phyloP scores from a whole-genome alignment of 1,140 invertebrate genomes.

The Aphaenogaster ashmeadi region DNA sequence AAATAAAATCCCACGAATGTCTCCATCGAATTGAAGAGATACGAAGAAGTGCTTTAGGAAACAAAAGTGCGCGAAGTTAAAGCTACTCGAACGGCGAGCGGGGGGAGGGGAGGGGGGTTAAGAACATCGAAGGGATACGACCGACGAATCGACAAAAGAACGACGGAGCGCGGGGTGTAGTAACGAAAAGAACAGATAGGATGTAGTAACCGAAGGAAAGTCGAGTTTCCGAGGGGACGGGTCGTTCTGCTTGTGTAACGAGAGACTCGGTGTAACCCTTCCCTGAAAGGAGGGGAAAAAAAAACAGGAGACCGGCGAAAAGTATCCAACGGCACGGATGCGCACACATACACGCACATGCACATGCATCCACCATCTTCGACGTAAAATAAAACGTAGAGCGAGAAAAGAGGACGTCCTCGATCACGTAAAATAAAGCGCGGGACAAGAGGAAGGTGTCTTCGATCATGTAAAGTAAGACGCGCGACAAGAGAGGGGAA shows the following conservation, averaged over 20 bases:
- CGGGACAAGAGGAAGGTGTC: neutral
- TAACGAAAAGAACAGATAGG: constrained; percentile 1
- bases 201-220: constrained; percentile 16
- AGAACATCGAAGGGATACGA: neutral
- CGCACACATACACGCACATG: neutral
- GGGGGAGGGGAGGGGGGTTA: neutral
- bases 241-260: constrained; percentile 14
- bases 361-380: neutral
- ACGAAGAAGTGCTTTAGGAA: constrained; percentile 6
- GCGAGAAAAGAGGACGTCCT: neutral
- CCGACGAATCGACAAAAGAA: neutral
- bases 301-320: neutral
- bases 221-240: constrained; percentile 2
- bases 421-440: constrained; percentile 31
- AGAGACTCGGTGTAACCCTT: constrained; percentile 26
- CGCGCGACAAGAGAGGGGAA: neutral
- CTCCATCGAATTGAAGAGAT: neutral
- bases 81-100: neutral
- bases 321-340: neutral
- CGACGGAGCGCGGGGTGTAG: constrained; percentile 3
- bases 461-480: constrained; percentile 28
- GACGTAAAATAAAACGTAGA: constrained; percentile 37
- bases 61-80: constrained; percentile 24
- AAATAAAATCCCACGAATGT: constrained; percentile 6
- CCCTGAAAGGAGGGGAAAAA: neutral